Evolutionary conservation across 2,797 vertebrate species (phyloP).

Genomic region (Typhlichthys eigenmanni): DNA sequence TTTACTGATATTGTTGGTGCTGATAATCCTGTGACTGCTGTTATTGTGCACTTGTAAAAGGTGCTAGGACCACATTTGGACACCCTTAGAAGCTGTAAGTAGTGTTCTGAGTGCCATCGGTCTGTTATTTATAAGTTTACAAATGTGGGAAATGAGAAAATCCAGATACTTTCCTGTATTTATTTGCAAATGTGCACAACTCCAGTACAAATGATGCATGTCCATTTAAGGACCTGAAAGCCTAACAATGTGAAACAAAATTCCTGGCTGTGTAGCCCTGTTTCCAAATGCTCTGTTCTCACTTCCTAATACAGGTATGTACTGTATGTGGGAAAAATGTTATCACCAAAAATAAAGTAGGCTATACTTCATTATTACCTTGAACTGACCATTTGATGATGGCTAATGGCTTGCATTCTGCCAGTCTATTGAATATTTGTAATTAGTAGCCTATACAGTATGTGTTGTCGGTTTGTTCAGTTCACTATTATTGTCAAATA

Average conservation of each 20-base stretch:
- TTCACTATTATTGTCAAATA: constrained; percentile 30
- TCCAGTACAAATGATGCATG: constrained; percentile 38
- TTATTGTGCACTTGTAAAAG: constrained; percentile 37
- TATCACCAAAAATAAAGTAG: constrained; percentile 14
- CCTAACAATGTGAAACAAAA: constrained; percentile 1
- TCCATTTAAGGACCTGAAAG: background rate
- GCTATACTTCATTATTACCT: background rate
- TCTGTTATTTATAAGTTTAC: background rate
- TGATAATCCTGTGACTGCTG: constrained; percentile 47
- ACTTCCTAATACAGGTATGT: constrained; percentile 16
- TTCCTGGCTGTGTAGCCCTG: background rate
- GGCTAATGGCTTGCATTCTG: constrained; percentile 7
- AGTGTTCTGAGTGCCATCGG: background rate
- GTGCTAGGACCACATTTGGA: constrained; percentile 43
- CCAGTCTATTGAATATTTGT: constrained; percentile 58
- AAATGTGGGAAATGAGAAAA: background rate
- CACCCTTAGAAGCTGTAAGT: background rate
- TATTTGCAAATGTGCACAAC: constrained; percentile 26
- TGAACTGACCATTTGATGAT: constrained; percentile 2
- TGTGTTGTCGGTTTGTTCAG: constrained; percentile 40
- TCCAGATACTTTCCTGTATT: constrained; percentile 12
- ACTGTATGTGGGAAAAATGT: constrained; percentile 4
- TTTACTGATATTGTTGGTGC: constrained; percentile 40
- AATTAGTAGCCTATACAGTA: constrained; percentile 18
- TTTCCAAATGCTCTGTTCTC: background rate